Evolutionary conservation across 2,888 invertebrate genomes (phyloP), one percentile per base, ranked within the genome.

Genomic region (Andrena haemorrhoa): DNA sequence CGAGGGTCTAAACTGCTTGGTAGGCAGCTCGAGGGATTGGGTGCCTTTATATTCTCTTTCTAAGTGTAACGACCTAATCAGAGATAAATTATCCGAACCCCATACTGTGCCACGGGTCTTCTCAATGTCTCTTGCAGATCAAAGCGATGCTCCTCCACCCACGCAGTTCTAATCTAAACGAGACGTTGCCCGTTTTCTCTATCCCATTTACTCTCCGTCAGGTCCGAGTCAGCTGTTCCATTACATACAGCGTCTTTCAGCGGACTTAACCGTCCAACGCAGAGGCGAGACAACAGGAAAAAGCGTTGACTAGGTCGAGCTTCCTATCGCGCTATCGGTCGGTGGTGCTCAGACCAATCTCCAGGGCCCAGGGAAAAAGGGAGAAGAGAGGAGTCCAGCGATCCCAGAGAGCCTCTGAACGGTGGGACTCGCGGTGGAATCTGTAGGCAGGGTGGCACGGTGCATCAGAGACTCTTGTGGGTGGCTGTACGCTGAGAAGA

Each of bases 401-500:
- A 26, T 41, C 26, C 8, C 8, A 16, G 33, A 16, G 47, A 58
- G 12, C 26, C 10, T 63, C 12, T 8, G 51, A 29, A 20, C 60
- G 10, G 56, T 35, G 49, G 20, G 20, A 35, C 61, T 20, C 29
- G 35, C n/a, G 33, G 69, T 23, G 71, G 29, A 63, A 75, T 68
- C 71, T 35, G 41, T 71, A 84, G 26, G 66, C 82, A 71, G 79
- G 84, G 86, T 86, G 78, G 85, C 66, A 75, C 58, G 70, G 65
- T 56, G 70, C 60, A 79, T 79, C 78, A 53, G 78, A 35, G 73
- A 92, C 90, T 93, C 91, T 93, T 93, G 92, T 86, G 90, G 80
- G 87, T 87, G 92, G 91, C 91, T 93, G 92, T 92, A 92, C 91
- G 87, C 81, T 86, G 86, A 75, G 90, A 91, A 90, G 91, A 93